These are phyloP conservation scores for Lottia scabra DNA, from an alignment of 2,888 invertebrate species.

Conservation along the genomic window DNA sequence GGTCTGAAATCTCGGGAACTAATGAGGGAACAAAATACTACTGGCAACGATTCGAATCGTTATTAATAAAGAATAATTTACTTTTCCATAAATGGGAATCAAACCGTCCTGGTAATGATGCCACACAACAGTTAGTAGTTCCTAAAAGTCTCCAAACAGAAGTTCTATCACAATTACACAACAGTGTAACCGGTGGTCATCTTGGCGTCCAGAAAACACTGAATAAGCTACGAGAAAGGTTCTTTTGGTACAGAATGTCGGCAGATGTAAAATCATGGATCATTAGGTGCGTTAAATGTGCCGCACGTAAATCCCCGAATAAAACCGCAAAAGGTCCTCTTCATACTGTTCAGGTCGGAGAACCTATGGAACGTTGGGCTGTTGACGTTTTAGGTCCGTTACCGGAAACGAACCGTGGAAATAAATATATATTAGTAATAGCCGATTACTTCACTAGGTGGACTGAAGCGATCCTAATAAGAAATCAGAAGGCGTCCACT, in stretches of 20 bases:
- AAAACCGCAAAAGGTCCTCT: neutral
- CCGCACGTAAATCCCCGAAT: neutral
- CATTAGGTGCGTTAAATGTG: neutral
- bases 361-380: constrained; percentile 5
- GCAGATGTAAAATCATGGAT: neutral
- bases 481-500: neutral
- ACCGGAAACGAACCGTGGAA: neutral
- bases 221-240: neutral
- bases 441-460: too few species aligned
- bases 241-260: neutral
- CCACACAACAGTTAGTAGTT: neutral
- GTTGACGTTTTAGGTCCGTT: constrained; percentile 8
- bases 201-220: neutral
- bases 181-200: neutral
- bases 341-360: neutral
- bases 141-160: neutral
- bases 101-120: neutral
- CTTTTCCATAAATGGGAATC: neutral
- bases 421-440: too few species aligned
- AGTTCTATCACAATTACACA: neutral
- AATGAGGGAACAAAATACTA: neutral
- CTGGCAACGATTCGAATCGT: neutral
- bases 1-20: neutral
- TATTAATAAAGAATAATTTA: neutral
- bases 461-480: constrained; percentile 5